A percentile compares a stretch with the other conserved stretches of the same genome.
These are phyloP conservation scores for Falcunculus frontatus DNA, from an alignment of 2,113 vertebrate species.

Conservation along the genomic window DNA sequence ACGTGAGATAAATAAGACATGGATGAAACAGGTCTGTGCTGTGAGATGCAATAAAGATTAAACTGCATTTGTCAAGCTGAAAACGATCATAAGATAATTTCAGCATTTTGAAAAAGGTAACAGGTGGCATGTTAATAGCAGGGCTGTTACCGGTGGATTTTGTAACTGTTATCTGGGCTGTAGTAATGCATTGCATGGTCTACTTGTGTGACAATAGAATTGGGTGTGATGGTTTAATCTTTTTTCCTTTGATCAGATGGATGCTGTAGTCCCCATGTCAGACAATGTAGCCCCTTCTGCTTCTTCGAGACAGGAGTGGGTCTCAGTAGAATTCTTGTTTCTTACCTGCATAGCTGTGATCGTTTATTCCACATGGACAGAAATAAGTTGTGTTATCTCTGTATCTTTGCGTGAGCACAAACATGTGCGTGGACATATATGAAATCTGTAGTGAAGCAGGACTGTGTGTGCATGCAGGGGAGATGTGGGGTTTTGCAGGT, in stretches of 20 bases:
- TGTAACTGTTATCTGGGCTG: constrained; percentile 2
- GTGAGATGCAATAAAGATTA: constrained; percentile 49
- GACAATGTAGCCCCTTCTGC: not conserved
- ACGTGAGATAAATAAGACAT: constrained; percentile 31
- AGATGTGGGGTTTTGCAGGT: not conserved
- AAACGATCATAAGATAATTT: constrained; percentile 25
- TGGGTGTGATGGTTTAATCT: constrained; percentile 48
- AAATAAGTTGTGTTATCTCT: not conserved
- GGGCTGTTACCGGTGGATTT: constrained; percentile 51
- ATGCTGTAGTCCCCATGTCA: constrained; percentile 12
- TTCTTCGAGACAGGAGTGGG: not conserved
- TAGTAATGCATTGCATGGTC: constrained; percentile 23
- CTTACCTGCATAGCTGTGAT: not conserved
- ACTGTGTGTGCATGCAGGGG: not conserved
- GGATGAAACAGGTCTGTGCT: constrained; percentile 28
- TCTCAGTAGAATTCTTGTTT: not conserved
- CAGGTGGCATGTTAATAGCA: constrained; percentile 61
- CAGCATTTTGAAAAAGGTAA: constrained; percentile 46
- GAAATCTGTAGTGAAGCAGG: not conserved
- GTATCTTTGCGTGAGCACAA: not conserved
- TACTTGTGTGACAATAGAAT: constrained; percentile 36
- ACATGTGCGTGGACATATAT: not conserved
- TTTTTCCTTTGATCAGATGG: constrained; percentile 19
- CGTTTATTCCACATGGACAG: not conserved
- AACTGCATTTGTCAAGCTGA: constrained; percentile 40